Evolutionary conservation across 2,888 invertebrate species (phyloP), one percentile per base, ranked within the genome.

Genomic region (Cryptophagus acutangulus): DNA sequence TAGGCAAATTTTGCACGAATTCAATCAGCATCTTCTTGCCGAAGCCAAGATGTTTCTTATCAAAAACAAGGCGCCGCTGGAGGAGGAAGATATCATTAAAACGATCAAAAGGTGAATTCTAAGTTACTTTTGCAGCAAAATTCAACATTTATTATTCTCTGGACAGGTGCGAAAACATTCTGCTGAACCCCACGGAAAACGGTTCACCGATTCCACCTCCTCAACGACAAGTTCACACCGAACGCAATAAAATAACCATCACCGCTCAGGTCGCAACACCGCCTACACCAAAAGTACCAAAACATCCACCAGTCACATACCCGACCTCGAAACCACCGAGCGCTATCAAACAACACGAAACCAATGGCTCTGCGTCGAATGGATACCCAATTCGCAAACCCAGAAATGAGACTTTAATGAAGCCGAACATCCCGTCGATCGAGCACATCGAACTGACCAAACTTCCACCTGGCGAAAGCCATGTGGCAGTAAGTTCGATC

Each of bases 41-140:
- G 51, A 57, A 30, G 51, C 56, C n/a, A 44, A 44, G 33, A 49
- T 48, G 29, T 58, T 48, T 40, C 33, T 57, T 20, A 31, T 40
- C 16, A 41, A 40, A 25, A 46, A 43, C 31, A 18, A 39, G 25
- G 35, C 28, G 4, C 29, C 10, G 18, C 25, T 46, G 24, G 33
- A 36, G 10, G 51, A 51, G 17, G 43, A 49, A 6, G 17, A 34
- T 2, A 49, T 51, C 34, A 25, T 42, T 15, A 37, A 42, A 16
- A 46, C 46, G 3, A 49, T 51, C 25, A 42, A 44, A 43, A 44
- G 46, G 48, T 28, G 24, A 26, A 15, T 14, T 10, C 14, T 24
- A n/a, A n/a, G n/a, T n/a, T n/a, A n/a, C n/a, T n/a, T n/a, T n/a
- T n/a, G n/a, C 16, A 18, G 5, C 2, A 16, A 20, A 35, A 20